phyloP scores from a whole-genome alignment of 2,888 invertebrate genomes.

The Abscondita cerata region DNA sequence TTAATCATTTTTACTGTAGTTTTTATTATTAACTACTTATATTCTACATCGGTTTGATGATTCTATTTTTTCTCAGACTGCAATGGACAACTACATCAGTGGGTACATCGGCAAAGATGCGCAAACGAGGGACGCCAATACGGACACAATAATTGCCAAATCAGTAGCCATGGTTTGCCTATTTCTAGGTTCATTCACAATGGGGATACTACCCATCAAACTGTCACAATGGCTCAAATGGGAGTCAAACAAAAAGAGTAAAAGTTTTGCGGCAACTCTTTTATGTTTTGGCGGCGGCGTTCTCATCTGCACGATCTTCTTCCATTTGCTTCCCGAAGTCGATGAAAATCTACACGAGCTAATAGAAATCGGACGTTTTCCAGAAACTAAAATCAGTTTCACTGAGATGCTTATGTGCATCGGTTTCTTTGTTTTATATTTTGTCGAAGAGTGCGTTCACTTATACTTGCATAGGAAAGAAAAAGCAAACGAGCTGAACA shows the following conservation, averaged over 20 bases:
- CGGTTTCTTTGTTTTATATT: constrained; percentile 79
- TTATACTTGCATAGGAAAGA: constrained; percentile 65
- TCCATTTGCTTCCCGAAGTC: constrained; percentile 83
- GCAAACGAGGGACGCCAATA: not conserved
- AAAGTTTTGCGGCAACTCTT: constrained; percentile 52
- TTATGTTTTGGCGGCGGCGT: constrained; percentile 86
- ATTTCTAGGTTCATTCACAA: constrained; percentile 75
- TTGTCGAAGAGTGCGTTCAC: constrained; percentile 82
- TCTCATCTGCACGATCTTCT: constrained; percentile 79
- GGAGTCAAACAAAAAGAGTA: constrained; percentile 62
- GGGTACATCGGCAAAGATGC: constrained; percentile 13
- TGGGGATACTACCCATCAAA: constrained; percentile 77
- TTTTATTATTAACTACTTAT: too few relatives aligned
- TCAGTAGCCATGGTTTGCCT: constrained; percentile 80
- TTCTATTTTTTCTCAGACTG: constrained; percentile 5
- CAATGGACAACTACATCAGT: constrained; percentile 13
- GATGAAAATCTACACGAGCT: constrained; percentile 70
- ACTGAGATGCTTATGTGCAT: constrained; percentile 76
- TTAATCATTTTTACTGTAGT: too few relatives aligned
- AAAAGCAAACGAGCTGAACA: constrained; percentile 39
- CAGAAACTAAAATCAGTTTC: constrained; percentile 66
- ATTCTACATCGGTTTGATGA: too few relatives aligned
- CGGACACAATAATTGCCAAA: constrained; percentile 69
- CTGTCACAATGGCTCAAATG: constrained; percentile 71
- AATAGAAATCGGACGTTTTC: constrained; percentile 60